phyloP scores from a whole-genome alignment of 2,113 vertebrate species.

The Paedocypris sp. region DNA sequence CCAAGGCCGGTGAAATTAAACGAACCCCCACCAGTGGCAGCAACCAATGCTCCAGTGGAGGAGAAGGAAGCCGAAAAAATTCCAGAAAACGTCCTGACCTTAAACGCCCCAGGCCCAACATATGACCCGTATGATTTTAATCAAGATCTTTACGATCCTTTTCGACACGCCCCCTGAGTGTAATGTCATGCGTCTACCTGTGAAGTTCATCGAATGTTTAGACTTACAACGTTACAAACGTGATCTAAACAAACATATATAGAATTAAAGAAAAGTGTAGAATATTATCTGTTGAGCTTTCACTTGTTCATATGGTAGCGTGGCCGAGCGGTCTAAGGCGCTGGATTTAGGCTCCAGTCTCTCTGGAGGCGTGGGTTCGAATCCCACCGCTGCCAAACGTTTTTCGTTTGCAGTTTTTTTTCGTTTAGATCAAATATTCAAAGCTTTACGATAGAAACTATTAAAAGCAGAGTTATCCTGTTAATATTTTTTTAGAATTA shows the following conservation, averaged over 20 bases:
- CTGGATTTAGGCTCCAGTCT: slow-evolving; percentile 46
- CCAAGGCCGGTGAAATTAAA: slow-evolving; percentile 29
- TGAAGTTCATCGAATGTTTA: background rate
- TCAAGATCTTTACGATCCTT: slow-evolving; percentile 51
- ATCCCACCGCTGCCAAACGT: slow-evolving; percentile 39
- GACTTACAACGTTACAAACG: no score
- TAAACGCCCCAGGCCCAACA: background rate
- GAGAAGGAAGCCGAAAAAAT: background rate
- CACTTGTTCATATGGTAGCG: background rate
- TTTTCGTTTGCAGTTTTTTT: background rate
- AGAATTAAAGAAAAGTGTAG: no score
- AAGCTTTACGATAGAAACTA: no score
- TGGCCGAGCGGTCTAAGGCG: slow-evolving; percentile 36
- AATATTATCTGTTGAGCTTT: background rate
- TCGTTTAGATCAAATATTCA: no score
- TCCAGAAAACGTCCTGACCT: background rate
- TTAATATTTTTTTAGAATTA: no score
- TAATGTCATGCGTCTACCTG: background rate
- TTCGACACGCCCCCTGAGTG: slow-evolving; percentile 29
- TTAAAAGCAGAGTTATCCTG: no score
- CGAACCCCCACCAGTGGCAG: slow-evolving; percentile 10
- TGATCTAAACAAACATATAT: no score
- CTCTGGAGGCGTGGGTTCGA: slow-evolving; percentile 44
- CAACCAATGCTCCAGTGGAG: background rate
- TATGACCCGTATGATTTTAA: slow-evolving; percentile 52